Evolutionary conservation across 2,888 invertebrate genomes (phyloP), one percentile per base, ranked within the genome.

Genomic region (Chymomyza procnemis): DNA sequence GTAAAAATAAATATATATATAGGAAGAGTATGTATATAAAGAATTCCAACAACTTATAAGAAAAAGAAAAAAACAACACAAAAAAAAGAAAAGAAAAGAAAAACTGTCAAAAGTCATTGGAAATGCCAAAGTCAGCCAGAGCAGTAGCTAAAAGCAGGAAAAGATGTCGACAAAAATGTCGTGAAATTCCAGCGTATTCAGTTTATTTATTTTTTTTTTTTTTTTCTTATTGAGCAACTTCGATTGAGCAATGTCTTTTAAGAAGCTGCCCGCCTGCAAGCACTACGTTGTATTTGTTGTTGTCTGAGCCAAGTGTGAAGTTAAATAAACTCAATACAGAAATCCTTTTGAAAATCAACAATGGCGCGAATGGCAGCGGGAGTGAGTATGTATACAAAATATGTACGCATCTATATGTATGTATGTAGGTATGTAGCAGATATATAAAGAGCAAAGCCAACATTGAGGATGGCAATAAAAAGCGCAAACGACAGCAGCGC

Each of bases 381-480:
- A 30, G 14, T 22, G 26, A 26, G 22, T 22, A 16, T 22, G 12
- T 21, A 14, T 26, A n/a, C 16, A 14, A 22, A n/a, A 22, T 22
- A 21, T 55, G 26, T 55, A 5, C 21, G n/a, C 22, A 22, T 55
- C 22, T 22, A 6, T 21, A 26, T 55, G 55, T 55, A 22, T 55
- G 55, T 55, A 22, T 9, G 22, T 55, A 14, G 18, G 55, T 55
- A 55, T 55, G 55, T 1, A 0, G 16, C n/a, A n/a, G n/a, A 50
- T 16, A 21, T 52, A 41, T 41, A 9, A 47, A 26, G 50, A 21
- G 50, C 18, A n/a, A 41, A 59, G 72, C 65, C 78, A 68, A 68
- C 75, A 55, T 69, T 80, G 82, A 71, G 69, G 69, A 65, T 66
- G 71, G 73, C 85, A 82, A 85, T 80, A 80, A 80, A 79, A 73